Conservation (phyloP, 2,888 invertebrate species). For the Brachyptera risi region DNA sequence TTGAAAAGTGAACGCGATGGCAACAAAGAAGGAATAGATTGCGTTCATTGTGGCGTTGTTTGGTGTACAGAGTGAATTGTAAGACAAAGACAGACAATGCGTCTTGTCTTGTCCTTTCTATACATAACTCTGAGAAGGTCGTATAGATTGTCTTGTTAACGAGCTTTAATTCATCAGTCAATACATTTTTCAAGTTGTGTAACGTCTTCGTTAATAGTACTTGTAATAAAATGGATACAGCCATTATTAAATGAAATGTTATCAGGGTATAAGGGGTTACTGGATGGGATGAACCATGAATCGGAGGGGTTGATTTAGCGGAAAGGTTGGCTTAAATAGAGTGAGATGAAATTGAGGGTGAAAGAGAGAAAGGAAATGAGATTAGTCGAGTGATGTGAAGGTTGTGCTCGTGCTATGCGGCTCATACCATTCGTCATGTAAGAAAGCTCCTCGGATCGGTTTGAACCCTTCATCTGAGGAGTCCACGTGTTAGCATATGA, state of each 20-base stretch:
- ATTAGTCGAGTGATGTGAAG: too few species aligned
- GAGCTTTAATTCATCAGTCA: constrained; percentile 15
- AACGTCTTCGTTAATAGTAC: constrained; percentile 12
- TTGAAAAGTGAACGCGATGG: background rate
- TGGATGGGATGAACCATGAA: constrained; percentile 2
- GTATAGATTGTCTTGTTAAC: constrained; percentile 16
- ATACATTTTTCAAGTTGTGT: background rate
- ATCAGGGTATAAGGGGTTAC: background rate
- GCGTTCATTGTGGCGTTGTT: background rate
- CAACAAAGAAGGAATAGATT: constrained; percentile 10
- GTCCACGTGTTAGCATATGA: constrained; percentile 15
- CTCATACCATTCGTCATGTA: too few species aligned
- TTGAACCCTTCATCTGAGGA: background rate
- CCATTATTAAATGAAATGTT: background rate
- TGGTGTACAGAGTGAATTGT: background rate
- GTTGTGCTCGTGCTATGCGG: too few species aligned
- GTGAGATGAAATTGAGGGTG: background rate
- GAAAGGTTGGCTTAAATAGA: too few species aligned
- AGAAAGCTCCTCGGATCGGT: too few species aligned
- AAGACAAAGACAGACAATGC: background rate
- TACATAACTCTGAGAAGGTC: constrained; percentile 11
- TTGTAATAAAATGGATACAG: constrained; percentile 14
- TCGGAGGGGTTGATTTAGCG: constrained; percentile 11
- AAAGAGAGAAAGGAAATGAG: background rate
- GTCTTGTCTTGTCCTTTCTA: constrained; percentile 1